Conservation (phyloP, 2,797 vertebrate genomes). For the Centroberyx gerrardi region DNA sequence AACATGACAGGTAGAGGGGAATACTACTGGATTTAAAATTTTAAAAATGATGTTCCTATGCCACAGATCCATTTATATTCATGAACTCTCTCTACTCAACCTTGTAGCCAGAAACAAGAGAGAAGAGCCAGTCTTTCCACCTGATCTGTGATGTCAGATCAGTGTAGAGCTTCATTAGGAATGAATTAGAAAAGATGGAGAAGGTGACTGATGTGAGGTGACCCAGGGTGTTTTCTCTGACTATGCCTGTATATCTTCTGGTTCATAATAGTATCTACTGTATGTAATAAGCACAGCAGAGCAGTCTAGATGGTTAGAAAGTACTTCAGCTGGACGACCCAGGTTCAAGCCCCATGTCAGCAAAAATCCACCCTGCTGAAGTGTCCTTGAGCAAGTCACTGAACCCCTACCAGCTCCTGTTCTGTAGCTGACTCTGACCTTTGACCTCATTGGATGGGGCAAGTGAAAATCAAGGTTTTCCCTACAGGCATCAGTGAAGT, state of each 20-base stretch:
- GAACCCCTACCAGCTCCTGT: too few relatives aligned
- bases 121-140: background rate
- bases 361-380: too few relatives aligned
- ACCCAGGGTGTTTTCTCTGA: background rate
- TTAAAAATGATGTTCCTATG: background rate
- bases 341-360: too few relatives aligned
- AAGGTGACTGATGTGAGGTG: background rate
- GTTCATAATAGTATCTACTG: background rate
- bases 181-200: background rate
- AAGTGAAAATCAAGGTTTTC: too few relatives aligned
- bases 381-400: too few relatives aligned
- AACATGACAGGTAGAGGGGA: background rate
- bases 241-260: background rate
- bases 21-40: background rate
- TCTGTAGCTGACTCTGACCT: too few relatives aligned
- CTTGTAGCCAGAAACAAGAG: background rate
- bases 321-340: too few relatives aligned
- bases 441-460: too few relatives aligned
- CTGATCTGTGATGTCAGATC: background rate
- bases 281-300: too few relatives aligned
- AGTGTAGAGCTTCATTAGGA: background rate
- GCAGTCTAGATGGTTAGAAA: too few relatives aligned
- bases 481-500: too few relatives aligned
- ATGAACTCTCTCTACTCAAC: background rate
- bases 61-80: background rate